Base-by-base conservation (phyloP, 2,113 vertebrate species). In the Actinemys pallida region DNA sequence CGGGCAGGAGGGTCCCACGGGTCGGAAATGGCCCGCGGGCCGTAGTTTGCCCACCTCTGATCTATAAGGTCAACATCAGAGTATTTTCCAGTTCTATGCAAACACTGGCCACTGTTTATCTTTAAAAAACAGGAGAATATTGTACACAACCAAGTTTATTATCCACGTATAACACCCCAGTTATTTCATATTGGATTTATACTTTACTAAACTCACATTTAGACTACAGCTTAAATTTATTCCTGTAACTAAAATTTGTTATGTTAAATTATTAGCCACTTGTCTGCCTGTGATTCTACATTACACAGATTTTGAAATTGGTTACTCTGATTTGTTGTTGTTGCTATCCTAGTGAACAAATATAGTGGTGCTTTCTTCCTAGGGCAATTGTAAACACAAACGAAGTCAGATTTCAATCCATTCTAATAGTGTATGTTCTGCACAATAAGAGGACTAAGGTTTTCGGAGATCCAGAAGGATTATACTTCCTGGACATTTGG, bases 401-500 rank as follows among this genome's bases (percentile, higher is more conserved):
- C 22, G 22, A 56, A 5, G 19, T 22, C 1, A 14, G 3, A 57
- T 80, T 87, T 84, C 72, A 65, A 8, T 6, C 52, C 52, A 59
- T 83, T 78, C 78, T 85, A 5, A 16, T 81, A 91, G 92, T 87
- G 65, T 25, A 24, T 52, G 47, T 25, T 75, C 86, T 69, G 20
- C 52, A 81, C 47, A 86, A 80, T 3, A 80, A 76, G 10, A 59
- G 47, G 27, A 29, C 20, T n/a, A 45, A 45, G 1, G 19, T 79
- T 19, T 91, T 59, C 49, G 47, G 81, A 86, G 92, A 88, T 59
- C 50, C 27, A 56, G 49, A 25, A 6, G 49, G 86, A 29, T 62
- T 84, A 49, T 59, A 59, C 1, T 47, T 47, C 45, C 45, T 8
- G 45, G 45, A 47, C 45, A 47, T 47, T 47, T 8, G 6, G 8